phyloP scores from a whole-genome alignment of 2,888 invertebrate species.

The Osmoderma eremita region DNA sequence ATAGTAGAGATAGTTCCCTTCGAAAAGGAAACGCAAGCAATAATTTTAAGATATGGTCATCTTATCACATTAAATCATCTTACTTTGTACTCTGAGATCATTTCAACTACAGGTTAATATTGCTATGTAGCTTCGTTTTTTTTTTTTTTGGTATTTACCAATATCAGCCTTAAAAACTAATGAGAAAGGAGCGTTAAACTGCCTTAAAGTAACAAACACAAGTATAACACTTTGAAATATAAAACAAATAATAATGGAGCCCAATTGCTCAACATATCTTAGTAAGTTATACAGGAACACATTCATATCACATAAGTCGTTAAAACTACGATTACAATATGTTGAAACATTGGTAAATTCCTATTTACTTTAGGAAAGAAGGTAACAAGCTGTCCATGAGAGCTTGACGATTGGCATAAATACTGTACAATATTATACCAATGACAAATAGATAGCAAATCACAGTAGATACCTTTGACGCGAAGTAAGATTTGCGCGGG shows the following conservation, averaged over 20 bases:
- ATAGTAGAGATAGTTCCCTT: neutral
- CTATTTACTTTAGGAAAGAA: neutral
- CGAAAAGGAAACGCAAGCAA: neutral
- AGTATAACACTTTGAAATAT: neutral
- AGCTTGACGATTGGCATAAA: neutral
- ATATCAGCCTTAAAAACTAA: too few species aligned
- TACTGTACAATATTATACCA: neutral
- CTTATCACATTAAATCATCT: constrained; percentile 5
- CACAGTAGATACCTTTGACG: neutral
- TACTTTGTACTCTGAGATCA: constrained; percentile 17
- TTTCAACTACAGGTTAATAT: neutral
- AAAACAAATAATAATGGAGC: neutral
- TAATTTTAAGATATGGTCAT: neutral
- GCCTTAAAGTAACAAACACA: too few species aligned
- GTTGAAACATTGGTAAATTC: neutral
- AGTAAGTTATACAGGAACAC: constrained; percentile 11
- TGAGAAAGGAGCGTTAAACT: too few species aligned
- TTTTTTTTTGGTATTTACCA: too few species aligned
- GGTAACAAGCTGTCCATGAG: constrained; percentile 5
- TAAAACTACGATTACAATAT: constrained; percentile 1
- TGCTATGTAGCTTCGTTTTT: neutral
- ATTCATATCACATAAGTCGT: constrained; percentile 13
- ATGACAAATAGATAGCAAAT: constrained; percentile 3
- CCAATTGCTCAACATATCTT: too few species aligned
- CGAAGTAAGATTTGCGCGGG: neutral